Evolutionary conservation across 1,140 invertebrate species (phyloP).

Genomic region (Drosophila albomicans): DNA sequence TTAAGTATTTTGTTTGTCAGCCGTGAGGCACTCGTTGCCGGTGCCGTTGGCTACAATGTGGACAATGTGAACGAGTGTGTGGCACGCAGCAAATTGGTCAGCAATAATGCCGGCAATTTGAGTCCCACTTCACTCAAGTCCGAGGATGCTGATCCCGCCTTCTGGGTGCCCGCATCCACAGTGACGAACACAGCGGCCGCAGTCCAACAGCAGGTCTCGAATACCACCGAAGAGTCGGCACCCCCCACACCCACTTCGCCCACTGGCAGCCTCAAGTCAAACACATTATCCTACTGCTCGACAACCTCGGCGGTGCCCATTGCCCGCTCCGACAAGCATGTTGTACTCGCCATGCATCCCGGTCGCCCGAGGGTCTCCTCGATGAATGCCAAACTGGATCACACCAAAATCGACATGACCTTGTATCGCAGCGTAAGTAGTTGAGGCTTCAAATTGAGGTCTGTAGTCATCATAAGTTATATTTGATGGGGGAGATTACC

Average conservation of each 20-base stretch:
- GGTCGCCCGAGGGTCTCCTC: slow-evolving; percentile 84
- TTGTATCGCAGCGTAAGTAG: slow-evolving; percentile 85
- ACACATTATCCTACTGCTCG: slow-evolving; percentile 78
- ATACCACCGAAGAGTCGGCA: slow-evolving; percentile 84
- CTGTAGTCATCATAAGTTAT: background rate
- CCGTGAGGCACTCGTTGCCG: slow-evolving; percentile 85
- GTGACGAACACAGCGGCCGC: slow-evolving; percentile 61
- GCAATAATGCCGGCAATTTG: slow-evolving; percentile 74
- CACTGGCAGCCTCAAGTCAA: slow-evolving; percentile 81
- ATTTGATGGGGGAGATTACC: too few species aligned
- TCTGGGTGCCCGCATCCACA: slow-evolving; percentile 85
- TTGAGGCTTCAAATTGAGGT: background rate
- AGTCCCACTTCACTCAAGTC: slow-evolving; percentile 79
- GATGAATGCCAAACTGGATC: slow-evolving; percentile 87
- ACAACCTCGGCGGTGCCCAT: slow-evolving; percentile 84
- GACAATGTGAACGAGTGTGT: slow-evolving; percentile 82
- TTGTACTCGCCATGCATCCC: slow-evolving; percentile 85
- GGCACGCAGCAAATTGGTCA: slow-evolving; percentile 57
- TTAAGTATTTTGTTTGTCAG: slow-evolving; percentile 48
- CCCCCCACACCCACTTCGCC: slow-evolving; percentile 85
- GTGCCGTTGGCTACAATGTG: slow-evolving; percentile 79
- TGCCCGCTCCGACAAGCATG: slow-evolving; percentile 86
- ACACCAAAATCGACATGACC: slow-evolving; percentile 86
- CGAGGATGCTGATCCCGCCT: slow-evolving; percentile 81
- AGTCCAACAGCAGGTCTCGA: slow-evolving; percentile 71